phyloP scores from a whole-genome alignment of 2,113 vertebrate species.

The Struthio camelus region DNA sequence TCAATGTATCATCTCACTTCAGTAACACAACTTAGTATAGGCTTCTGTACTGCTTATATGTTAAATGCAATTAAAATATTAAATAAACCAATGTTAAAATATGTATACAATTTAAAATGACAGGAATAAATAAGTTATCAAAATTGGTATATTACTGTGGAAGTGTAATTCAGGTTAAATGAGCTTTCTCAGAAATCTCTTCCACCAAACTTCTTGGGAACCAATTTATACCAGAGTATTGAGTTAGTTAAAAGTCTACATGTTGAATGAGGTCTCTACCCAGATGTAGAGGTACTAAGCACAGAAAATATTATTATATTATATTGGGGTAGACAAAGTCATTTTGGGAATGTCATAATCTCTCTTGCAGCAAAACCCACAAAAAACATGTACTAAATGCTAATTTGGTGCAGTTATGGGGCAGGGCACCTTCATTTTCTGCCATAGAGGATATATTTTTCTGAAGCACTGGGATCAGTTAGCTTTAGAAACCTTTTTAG shows the following conservation, averaged over 20 bases:
- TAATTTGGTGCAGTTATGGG: background rate
- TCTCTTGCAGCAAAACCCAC: background rate
- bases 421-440: background rate
- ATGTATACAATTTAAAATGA: background rate
- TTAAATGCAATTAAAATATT: background rate
- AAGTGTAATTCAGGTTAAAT: background rate
- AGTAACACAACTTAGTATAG: background rate
- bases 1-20: background rate
- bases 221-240: background rate
- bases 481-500: background rate
- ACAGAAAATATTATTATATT: background rate
- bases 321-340: background rate
- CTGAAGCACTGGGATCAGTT: background rate
- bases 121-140: background rate
- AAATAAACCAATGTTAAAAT: background rate
- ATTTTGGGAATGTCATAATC: background rate
- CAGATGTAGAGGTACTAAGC: background rate
- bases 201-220: background rate
- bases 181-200: background rate
- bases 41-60: background rate
- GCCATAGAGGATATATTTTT: background rate
- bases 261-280: fast-evolving
- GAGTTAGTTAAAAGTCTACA: background rate
- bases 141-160: background rate
- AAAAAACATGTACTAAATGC: background rate